Base-by-base conservation (phyloP, 2,797 vertebrate genomes). In the Brachyalestes nurse region DNA sequence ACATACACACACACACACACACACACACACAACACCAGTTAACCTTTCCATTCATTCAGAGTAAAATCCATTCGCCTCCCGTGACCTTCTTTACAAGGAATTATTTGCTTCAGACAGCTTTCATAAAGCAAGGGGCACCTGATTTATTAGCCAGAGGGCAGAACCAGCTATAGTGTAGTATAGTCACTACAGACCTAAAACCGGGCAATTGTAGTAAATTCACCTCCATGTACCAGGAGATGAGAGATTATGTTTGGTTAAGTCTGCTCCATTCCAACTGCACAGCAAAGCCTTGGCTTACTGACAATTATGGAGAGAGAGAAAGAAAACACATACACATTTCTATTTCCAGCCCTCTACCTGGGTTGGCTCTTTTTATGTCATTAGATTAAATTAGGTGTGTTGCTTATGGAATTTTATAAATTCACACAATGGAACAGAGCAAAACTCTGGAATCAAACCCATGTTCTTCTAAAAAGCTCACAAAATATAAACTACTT, bases 51-150 rank as follows among this genome's bases (percentile, higher is more conserved):
- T 42, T 38, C 51, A 72, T 79, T 51, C 57, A 28, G 64, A 60
- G 71, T 51, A 77, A 40, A 71, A 84, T 66, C 77, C 60, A 55
- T 69, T 77, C 61, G 51, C 67, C 55, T 82, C 74, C 80, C 58
- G 51, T 84, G 85, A 85, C 86, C 83, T 85, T 83, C 84, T 84
- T 55, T 87, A 84, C 84, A 87, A 83, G 76, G 81, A 65, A 81
- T 73, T 72, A 70, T 83, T 85, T 86, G 80, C 71, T 85, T 82
- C 69, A 45, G 77, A 84, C 83, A 82, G 70, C 80, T 6, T 77
- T 81, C 82, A 86, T 87, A 83, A 84, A 88, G 77, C 47, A 80
- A 79, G 49, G 64, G 40, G 53, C 40, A 60, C 60, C 45, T 69
- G 82, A 80, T 86, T 85, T 85, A 88, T 80, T 74, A 79, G 83